phyloP scores from a whole-genome alignment of 2,797 vertebrate genomes.

The Triplophysa yarkandensis region DNA sequence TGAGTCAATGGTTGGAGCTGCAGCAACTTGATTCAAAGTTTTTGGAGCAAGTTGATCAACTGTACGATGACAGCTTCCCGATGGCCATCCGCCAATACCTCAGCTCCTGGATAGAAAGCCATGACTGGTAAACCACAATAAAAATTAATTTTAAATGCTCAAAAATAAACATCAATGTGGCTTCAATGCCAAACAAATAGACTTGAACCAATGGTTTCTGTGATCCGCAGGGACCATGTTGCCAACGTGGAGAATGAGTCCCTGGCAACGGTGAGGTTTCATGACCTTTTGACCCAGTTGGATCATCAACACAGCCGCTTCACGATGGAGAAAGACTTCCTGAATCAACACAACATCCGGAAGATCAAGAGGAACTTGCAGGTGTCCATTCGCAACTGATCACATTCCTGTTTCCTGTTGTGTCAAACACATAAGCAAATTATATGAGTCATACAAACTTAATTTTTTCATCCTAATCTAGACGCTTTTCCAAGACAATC shows the following conservation, averaged over 20 bases:
- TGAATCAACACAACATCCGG: conserved; percentile 96
- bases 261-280: conserved; percentile 88
- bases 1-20: conserved; percentile 93
- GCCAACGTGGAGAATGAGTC: conserved; percentile 82
- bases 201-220: not conserved
- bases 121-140: conserved; percentile 83
- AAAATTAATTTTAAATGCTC: too few species aligned
- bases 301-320: conserved; percentile 97
- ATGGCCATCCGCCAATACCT: conserved; percentile 98
- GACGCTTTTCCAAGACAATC: conserved; percentile 92
- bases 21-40: conserved; percentile 92
- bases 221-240: conserved; percentile 84
- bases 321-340: conserved; percentile 91
- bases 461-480: conserved; percentile 55
- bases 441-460: not conserved
- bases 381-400: conserved; percentile 68
- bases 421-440: not conserved
- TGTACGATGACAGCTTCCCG: conserved; percentile 95
- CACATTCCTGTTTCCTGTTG: not conserved
- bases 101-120: conserved; percentile 92
- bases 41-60: conserved; percentile 95
- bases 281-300: conserved; percentile 91
- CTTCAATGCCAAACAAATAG: not conserved
- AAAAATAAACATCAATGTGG: not conserved
- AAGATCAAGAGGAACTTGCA: conserved; percentile 98